Conservation (phyloP, 2,797 vertebrate species). For the Chanos chanos region DNA sequence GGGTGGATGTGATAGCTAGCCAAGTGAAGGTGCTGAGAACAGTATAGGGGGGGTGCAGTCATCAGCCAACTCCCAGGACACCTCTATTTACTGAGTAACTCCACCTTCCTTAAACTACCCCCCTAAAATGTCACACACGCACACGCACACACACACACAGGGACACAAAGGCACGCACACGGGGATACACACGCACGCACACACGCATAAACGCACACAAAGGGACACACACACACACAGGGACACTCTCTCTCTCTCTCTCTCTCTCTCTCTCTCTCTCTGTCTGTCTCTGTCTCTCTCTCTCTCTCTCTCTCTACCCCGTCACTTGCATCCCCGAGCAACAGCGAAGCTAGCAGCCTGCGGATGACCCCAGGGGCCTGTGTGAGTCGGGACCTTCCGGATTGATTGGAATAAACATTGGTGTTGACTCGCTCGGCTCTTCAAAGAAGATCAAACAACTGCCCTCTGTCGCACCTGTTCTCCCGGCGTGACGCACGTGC, state of each 20-base stretch:
- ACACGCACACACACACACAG: slow-evolving; percentile 16
- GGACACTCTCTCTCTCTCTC: no score
- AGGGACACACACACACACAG: slow-evolving; percentile 15
- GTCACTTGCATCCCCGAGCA: slow-evolving; percentile 37
- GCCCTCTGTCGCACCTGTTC: slow-evolving; percentile 77
- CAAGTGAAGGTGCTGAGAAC: slow-evolving; percentile 12
- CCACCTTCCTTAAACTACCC: slow-evolving; percentile 27
- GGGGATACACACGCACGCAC: slow-evolving; percentile 18
- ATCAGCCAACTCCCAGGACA: slow-evolving; percentile 39
- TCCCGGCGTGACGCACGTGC: slow-evolving; percentile 69
- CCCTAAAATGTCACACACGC: slow-evolving; percentile 15
- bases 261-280: no score
- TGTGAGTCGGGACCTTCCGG: slow-evolving; percentile 56
- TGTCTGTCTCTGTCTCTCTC: slow-evolving; percentile 1
- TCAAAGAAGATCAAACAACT: slow-evolving; percentile 75
- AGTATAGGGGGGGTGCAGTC: slow-evolving; percentile 3
- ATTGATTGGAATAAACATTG: slow-evolving; percentile 66
- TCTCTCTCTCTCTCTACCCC: slow-evolving; percentile 9
- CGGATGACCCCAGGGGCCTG: slow-evolving; percentile 42
- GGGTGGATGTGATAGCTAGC: background rate
- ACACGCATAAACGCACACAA: no score
- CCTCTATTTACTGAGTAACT: slow-evolving; percentile 37
- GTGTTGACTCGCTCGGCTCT: slow-evolving; percentile 65
- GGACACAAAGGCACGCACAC: no score
- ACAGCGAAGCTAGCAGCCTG: slow-evolving; percentile 45